phyloP scores from a whole-genome alignment of 2,888 invertebrate genomes.

The Drosophila picticornis region DNA sequence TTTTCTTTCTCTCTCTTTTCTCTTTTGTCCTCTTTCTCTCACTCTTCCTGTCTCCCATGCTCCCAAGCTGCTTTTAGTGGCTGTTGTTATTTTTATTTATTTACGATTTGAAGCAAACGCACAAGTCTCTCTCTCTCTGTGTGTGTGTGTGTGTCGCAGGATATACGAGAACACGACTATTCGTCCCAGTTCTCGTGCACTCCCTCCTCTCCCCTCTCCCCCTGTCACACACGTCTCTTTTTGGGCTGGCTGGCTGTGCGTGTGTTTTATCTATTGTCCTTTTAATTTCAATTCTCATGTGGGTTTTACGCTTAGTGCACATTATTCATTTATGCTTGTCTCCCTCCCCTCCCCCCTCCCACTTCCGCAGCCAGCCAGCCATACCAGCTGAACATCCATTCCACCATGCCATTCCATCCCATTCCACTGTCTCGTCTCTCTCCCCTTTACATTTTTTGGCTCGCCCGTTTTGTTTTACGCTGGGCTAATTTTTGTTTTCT shows the following conservation, averaged over 20 bases:
- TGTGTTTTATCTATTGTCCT: slow-evolving; percentile 75
- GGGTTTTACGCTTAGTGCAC: slow-evolving; percentile 78
- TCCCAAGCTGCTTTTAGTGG: slow-evolving; percentile 35
- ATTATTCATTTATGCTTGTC: slow-evolving; percentile 73
- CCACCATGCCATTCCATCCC: background rate
- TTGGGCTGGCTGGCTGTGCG: slow-evolving; percentile 49
- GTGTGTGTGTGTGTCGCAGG: slow-evolving; percentile 25
- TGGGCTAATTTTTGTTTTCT: slow-evolving; percentile 51
- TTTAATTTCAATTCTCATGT: slow-evolving; percentile 77
- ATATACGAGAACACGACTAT: slow-evolving; percentile 45
- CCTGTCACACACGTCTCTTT: slow-evolving; percentile 1
- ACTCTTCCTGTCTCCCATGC: background rate
- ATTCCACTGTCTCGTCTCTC: background rate
- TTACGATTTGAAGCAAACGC: slow-evolving; percentile 57
- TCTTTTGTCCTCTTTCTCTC: background rate
- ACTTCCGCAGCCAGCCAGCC: background rate
- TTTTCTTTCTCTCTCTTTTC: background rate
- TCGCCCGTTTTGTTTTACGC: slow-evolving; percentile 52
- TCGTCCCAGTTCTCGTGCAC: background rate
- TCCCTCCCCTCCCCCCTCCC: too few relatives aligned
- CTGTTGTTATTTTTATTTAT: slow-evolving; percentile 64
- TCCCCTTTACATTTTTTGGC: background rate
- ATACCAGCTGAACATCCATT: background rate
- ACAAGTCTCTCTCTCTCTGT: slow-evolving; percentile 19
- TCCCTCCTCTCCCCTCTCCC: background rate